Percentiles rank a stretch among this genome's conserved stretches.
phyloP scores from a whole-genome alignment of 2,113 vertebrate species.

The Rhinolophus ferrumequinum region DNA sequence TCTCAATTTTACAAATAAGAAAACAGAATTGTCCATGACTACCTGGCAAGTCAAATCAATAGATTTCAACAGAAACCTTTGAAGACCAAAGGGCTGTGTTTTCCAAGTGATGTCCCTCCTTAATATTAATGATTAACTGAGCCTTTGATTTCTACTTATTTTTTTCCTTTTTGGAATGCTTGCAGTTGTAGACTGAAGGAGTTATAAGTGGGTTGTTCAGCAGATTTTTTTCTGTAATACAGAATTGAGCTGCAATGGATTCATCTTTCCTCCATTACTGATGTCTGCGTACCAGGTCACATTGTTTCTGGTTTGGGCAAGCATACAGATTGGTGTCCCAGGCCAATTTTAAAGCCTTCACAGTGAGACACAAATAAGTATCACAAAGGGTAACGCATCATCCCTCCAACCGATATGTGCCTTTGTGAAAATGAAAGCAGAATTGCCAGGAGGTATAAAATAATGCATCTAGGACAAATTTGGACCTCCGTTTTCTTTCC shows the following conservation, averaged over 20 bases:
- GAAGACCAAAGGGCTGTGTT: not conserved
- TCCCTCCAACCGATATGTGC: not conserved
- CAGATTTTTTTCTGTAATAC: not conserved
- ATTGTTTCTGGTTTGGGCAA: not conserved
- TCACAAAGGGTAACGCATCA: not conserved
- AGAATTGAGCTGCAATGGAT: not conserved
- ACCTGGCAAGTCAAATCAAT: not conserved
- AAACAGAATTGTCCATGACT: not conserved
- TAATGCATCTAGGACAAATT: conserved; percentile 24
- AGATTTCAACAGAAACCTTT: not conserved
- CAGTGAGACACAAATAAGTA: not conserved
- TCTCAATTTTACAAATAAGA: not conserved
- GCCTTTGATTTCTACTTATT: not conserved
- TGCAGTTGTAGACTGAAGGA: not conserved
- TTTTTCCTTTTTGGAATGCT: not conserved
- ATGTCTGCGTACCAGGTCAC: not conserved
- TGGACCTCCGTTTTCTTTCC: conserved; percentile 17
- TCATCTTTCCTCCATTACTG: not conserved
- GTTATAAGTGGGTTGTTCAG: not conserved
- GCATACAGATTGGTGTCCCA: not conserved
- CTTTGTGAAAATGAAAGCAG: conserved; percentile 40
- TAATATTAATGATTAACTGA: not conserved
- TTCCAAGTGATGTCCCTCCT: not conserved
- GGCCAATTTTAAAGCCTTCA: conserved; percentile 20
- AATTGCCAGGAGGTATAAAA: conserved; percentile 4